Evolutionary conservation across 2,888 invertebrate species (phyloP), one percentile per base, ranked within the genome.

Genomic region (Brenthis daphne): DNA sequence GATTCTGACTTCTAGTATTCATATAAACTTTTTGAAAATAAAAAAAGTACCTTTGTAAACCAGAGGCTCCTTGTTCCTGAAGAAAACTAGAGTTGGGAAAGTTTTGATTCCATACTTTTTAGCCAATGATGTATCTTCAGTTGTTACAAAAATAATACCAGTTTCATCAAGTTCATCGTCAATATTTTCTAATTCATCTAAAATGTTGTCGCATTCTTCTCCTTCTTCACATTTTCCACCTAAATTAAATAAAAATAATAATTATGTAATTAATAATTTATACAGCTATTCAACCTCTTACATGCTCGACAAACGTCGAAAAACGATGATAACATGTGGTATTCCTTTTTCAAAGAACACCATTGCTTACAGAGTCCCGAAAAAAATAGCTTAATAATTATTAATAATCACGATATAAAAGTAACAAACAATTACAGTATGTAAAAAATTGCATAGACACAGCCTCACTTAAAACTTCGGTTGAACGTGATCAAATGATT

Each of bases 161-260:
- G 96, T 96, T 88, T 98, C 98, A 82, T 98, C 98, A 1, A 98
- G 90, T 83, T 98, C 98, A 83, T 98, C 98, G 77, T 98, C 98
- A 77, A 98, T 98, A 81, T 97, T 97, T 85, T 98, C 98, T 70
- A 98, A 89, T 80, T 97, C 97, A 37, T 96, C 95, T 20, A 98
- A 89, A 73, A 98, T 97, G 76, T 95, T 95, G 77, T 98, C 97
- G 80, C 98, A 98, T 81, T 96, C 95, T 77, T 97, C 96, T 16
- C 97, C 98, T 73, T 97, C 96, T 79, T 97, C 97, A 81, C 97
- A 97, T 77, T 96, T 96, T 33, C 97, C 97, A 85, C 95, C 95
- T 95, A 51, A 55, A 82, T 74, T 57, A 53, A 16, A 16, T n/a
- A 4, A 16, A n/a, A 14, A 14, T 14, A 16, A 14, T n/a, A 53